A percentile compares a stretch with the other conserved stretches of the same genome.
Evolutionary conservation across 2,888 invertebrate species (phyloP).

Genomic region (Dolichopus griseipennis): DNA sequence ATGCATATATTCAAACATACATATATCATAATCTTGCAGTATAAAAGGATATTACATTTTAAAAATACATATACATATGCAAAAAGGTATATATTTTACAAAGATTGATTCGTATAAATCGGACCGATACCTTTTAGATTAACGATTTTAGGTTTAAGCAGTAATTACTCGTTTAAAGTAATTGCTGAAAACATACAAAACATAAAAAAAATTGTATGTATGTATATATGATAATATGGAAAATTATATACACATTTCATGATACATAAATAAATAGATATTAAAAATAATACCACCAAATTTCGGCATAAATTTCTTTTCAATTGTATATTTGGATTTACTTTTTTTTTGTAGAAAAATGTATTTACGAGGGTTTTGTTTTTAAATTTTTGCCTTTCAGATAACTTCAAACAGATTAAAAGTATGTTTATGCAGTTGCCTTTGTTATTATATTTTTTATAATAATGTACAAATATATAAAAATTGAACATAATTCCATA

Average conservation of each 20-base stretch:
- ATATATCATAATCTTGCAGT: background rate
- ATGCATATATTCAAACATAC: background rate
- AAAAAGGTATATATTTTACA: too few relatives aligned
- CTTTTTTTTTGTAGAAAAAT: background rate
- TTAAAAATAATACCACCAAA: background rate
- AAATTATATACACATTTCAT: background rate
- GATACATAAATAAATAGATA: background rate
- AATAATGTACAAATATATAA: background rate
- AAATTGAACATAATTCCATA: background rate
- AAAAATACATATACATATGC: too few relatives aligned
- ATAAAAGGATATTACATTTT: too few relatives aligned
- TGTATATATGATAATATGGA: background rate
- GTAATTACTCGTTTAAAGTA: background rate
- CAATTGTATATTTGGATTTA: background rate
- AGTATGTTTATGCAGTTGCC: slow-evolving; percentile 4
- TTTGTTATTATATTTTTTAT: background rate
- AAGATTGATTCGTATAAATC: too few relatives aligned
- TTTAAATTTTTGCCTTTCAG: background rate
- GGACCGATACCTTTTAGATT: background rate
- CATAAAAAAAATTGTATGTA: background rate
- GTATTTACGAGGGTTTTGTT: background rate
- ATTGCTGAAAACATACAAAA: slow-evolving; percentile 3
- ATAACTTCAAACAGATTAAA: slow-evolving; percentile 6
- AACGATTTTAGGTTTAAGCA: background rate
- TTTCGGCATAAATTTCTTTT: background rate